These are phyloP conservation scores for Crocidura indochinensis DNA, from an alignment of 2,797 vertebrate species.

Conservation along the genomic window DNA sequence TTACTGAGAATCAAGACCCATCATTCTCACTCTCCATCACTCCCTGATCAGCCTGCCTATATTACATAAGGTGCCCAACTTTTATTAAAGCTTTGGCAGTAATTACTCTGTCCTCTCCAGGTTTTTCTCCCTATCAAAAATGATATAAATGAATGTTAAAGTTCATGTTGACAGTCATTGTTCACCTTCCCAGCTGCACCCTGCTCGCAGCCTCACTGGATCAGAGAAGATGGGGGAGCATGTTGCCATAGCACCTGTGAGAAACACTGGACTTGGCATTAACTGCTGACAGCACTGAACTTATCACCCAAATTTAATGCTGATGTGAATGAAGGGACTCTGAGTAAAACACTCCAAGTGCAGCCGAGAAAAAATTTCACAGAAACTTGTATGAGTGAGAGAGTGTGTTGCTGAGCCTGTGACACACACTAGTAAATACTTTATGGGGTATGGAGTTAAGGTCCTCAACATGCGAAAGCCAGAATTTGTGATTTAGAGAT, in stretches of 20 bases:
- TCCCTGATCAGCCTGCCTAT: conserved; percentile 57
- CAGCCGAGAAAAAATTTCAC: conserved; percentile 81
- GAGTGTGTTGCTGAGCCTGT: conserved; percentile 76
- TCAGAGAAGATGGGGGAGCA: neutral
- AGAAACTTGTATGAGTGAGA: conserved; percentile 82
- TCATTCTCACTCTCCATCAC: neutral
- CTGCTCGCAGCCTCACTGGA: conserved; percentile 59
- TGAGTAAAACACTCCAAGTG: conserved; percentile 83
- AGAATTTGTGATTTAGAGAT: neutral
- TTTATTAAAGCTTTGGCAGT: conserved; percentile 77
- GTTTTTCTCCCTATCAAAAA: conserved; percentile 30
- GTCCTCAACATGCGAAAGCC: conserved; percentile 83
- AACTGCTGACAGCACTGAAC: conserved; percentile 97
- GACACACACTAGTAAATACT: conserved; percentile 71
- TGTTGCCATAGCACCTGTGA: conserved; percentile 83
- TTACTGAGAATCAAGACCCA: neutral
- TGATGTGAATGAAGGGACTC: conserved; percentile 89
- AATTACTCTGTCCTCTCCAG: conserved; percentile 48
- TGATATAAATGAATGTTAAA: conserved; percentile 63
- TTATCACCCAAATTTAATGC: conserved; percentile 94
- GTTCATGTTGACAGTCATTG: conserved; percentile 83
- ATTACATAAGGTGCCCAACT: conserved; percentile 44
- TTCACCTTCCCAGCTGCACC: conserved; percentile 82
- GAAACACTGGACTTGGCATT: conserved; percentile 91
- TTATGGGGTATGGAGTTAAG: conserved; percentile 67